phyloP scores from a whole-genome alignment of 2,888 invertebrate genomes.

The Heliconius ethilla region DNA sequence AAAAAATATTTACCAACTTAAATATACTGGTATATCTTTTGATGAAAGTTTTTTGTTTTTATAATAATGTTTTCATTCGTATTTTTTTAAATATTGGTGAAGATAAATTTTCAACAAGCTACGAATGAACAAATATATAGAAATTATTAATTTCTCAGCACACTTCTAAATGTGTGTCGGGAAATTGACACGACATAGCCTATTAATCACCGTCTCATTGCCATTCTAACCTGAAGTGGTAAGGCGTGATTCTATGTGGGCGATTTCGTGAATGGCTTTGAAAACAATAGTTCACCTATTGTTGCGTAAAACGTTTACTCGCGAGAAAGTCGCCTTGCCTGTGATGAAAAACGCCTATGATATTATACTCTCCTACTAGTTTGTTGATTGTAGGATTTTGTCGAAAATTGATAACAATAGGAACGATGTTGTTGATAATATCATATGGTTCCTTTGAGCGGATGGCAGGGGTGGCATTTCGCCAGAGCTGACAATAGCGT shows the following conservation, averaged over 20 bases:
- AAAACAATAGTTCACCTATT: constrained; percentile 62
- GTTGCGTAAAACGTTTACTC: constrained; percentile 52
- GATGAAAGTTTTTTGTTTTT: not conserved
- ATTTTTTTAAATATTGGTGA: not conserved
- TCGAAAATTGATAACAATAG: constrained; percentile 49
- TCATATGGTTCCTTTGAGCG: constrained; percentile 54
- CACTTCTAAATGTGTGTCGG: constrained; percentile 40
- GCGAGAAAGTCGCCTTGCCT: constrained; percentile 40
- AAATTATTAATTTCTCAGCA: constrained; percentile 45
- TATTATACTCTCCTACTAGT: not conserved
- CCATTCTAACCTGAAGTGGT: constrained; percentile 57
- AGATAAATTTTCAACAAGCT: not conserved
- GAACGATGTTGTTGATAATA: constrained; percentile 45
- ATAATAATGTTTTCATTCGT: not conserved
- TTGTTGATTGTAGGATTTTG: constrained; percentile 28
- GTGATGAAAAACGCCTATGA: constrained; percentile 31
- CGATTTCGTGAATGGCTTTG: constrained; percentile 56
- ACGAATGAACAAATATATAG: constrained; percentile 45
- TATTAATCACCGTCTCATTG: constrained; percentile 61
- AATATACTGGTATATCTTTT: not conserved
- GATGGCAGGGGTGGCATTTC: constrained; percentile 61
- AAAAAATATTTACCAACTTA: not conserved
- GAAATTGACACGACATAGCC: constrained; percentile 49
- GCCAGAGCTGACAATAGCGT: constrained; percentile 66
- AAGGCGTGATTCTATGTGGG: constrained; percentile 55